phyloP scores from a whole-genome alignment of 2,113 vertebrate genomes.

The Periophthalmus modestus region DNA sequence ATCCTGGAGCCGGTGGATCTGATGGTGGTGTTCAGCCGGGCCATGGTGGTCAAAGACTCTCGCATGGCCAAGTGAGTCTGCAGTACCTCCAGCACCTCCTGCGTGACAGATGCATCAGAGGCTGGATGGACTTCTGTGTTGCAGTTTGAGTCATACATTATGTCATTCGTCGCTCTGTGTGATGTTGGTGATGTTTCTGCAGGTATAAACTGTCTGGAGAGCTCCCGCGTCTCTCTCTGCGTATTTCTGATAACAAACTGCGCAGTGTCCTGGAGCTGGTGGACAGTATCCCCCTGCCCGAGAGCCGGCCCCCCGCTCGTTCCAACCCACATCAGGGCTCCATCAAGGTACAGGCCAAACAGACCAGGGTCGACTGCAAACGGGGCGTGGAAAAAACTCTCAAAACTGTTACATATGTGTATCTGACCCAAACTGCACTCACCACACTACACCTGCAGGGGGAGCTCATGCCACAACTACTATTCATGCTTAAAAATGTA shows the following conservation, averaged over 20 bases:
- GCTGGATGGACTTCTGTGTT: too few relatives aligned
- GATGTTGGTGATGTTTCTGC: not conserved
- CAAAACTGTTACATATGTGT: too few relatives aligned
- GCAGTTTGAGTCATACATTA: too few relatives aligned
- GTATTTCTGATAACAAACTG: conserved; percentile 91
- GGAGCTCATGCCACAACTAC: too few relatives aligned
- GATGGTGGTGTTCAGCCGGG: conserved; percentile 87
- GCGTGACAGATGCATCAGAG: not conserved
- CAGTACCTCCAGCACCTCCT: not conserved
- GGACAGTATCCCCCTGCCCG: conserved; percentile 90
- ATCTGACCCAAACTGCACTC: too few relatives aligned
- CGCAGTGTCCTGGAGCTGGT: conserved; percentile 85
- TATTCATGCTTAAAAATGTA: too few relatives aligned
- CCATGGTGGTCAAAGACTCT: conserved; percentile 92
- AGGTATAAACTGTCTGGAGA: conserved; percentile 92
- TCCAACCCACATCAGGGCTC: conserved; percentile 55
- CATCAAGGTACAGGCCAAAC: conserved; percentile 71
- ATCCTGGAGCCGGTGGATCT: conserved; percentile 93
- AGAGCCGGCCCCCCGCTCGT: conserved; percentile 70
- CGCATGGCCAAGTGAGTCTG: conserved; percentile 92
- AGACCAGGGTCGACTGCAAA: not conserved
- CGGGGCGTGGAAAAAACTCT: too few relatives aligned
- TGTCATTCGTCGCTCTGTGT: not conserved
- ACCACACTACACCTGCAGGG: too few relatives aligned
- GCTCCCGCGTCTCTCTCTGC: conserved; percentile 88